Percentiles rank a stretch among this genome's conserved stretches.
Evolutionary conservation across 2,888 invertebrate genomes (phyloP).

Genomic region (Callimorpha dominula): DNA sequence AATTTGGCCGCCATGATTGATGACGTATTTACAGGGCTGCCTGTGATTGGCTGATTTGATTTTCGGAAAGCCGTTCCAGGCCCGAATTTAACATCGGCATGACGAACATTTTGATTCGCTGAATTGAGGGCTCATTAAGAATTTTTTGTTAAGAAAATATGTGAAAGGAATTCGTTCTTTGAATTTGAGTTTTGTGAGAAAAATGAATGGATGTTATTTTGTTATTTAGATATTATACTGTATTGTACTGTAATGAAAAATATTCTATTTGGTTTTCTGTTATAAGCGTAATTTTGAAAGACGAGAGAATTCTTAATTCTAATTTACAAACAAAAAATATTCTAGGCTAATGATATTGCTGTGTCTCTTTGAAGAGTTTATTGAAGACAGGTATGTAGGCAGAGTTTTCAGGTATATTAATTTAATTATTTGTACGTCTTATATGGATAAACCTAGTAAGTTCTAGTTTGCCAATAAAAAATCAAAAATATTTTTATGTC

Average conservation of each 20-base stretch:
- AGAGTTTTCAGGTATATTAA: not conserved
- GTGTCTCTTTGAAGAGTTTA: not conserved
- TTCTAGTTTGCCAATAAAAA: no score
- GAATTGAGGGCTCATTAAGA: slow-evolving; percentile 54
- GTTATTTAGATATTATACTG: slow-evolving; percentile 23
- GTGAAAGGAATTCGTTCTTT: slow-evolving; percentile 45
- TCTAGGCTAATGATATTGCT: slow-evolving; percentile 17
- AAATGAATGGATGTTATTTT: slow-evolving; percentile 40
- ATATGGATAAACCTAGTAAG: no score
- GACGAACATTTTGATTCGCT: slow-evolving; percentile 62
- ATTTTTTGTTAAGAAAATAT: slow-evolving; percentile 49
- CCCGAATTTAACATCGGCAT: slow-evolving; percentile 60
- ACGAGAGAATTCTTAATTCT: not conserved
- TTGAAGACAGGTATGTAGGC: no score
- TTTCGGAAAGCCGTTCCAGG: slow-evolving; percentile 63
- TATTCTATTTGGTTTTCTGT: slow-evolving; percentile 16
- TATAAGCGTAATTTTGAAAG: slow-evolving; percentile 8
- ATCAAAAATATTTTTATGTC: no score
- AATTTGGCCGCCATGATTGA: slow-evolving; percentile 65
- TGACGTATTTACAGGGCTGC: slow-evolving; percentile 65
- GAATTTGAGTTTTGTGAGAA: slow-evolving; percentile 44
- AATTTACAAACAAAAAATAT: slow-evolving; percentile 15
- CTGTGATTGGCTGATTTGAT: slow-evolving; percentile 76
- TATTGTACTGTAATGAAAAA: slow-evolving; percentile 18
- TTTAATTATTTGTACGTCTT: not conserved